Conservation (phyloP, 2,888 invertebrate species). For the Dasysyrphus tricinctus region DNA sequence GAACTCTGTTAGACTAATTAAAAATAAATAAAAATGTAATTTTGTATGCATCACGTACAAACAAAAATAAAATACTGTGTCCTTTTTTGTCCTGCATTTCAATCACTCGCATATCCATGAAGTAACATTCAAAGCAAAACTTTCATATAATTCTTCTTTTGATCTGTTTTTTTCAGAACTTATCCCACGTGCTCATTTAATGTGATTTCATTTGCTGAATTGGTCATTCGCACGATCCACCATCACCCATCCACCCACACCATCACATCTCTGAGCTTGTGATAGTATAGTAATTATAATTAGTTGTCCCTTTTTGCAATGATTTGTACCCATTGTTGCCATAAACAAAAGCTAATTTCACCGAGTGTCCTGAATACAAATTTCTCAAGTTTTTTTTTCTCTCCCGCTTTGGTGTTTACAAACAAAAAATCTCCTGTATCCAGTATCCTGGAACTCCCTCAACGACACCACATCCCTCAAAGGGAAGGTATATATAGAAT, state of each 20-base stretch:
- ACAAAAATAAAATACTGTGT: background rate
- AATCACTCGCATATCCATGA: conserved; percentile 22
- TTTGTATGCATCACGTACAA: conserved; percentile 8
- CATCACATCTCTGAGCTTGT: conserved; percentile 13
- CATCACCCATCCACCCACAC: conserved; percentile 36
- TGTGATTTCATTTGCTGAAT: conserved; percentile 67
- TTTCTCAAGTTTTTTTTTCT: conserved; percentile 28
- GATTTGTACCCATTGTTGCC: conserved; percentile 65
- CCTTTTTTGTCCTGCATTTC: conserved; percentile 13
- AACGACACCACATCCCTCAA: conserved; percentile 2
- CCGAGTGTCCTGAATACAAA: conserved; percentile 73
- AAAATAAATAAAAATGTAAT: background rate
- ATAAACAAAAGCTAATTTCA: conserved; percentile 75
- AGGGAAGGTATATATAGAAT: background rate
- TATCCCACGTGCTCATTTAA: conserved; percentile 47
- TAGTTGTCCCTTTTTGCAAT: conserved; percentile 70
- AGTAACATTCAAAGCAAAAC: background rate
- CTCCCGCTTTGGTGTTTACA: conserved; percentile 6
- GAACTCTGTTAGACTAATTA: too few relatives aligned
- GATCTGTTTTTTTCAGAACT: conserved; percentile 60
- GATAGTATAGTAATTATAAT: conserved; percentile 66
- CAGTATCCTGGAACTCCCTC: background rate
- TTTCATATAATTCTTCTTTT: conserved; percentile 49
- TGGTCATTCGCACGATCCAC: conserved; percentile 69
- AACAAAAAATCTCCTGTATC: background rate